Base-by-base conservation (phyloP, 2,888 invertebrate species). In the Drosophila mercatorum region DNA sequence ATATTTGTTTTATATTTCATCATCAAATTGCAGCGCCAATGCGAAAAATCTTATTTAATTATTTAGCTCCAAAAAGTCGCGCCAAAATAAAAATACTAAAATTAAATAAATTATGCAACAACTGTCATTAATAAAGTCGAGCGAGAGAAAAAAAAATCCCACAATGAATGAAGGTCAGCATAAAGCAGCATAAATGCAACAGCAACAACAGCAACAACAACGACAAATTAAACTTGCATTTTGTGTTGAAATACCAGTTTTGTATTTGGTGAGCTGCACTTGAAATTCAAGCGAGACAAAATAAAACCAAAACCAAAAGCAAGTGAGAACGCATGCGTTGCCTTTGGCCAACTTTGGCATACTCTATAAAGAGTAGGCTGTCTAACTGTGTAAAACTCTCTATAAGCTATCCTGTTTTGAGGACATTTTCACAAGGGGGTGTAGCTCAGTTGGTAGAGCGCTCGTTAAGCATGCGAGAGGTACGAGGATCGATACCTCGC, bases 41-140 rank as follows among this genome's bases (percentile, higher is more conserved):
- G 31, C 31, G 10, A 49, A 83, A 62, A 78, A 73, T 61, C 70
- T 62, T 69, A 74, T 79, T 84, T 87, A 73, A 88, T 88, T 82
- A 84, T 84, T 73, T 67, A 66, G 38, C 76, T 75, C 67, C 66
- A 36, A 79, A 83, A 75, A 65, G 67, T 68, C 77, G 60, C 56
- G 63, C 83, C 80, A 84, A 81, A 81, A 57, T 55, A 76, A 49
- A 46, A 38, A 58, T 36, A 60, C 46, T 65, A 46, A 74, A 68
- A 81, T 83, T 75, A 75, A 81, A 87, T 81, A 86, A 89, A 89
- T 89, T 86, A 89, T 86, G 90, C 88, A 86, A 85, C 89, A 73
- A 81, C 79, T 82, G 82, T 82, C 90, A 89, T 85, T 86, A 86
- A 86, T 88, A 86, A 89, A 81, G 83, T 80, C 81, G 78, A 88